Conservation (phyloP, 2,113 vertebrate species). For the Paratilapia polleni region DNA sequence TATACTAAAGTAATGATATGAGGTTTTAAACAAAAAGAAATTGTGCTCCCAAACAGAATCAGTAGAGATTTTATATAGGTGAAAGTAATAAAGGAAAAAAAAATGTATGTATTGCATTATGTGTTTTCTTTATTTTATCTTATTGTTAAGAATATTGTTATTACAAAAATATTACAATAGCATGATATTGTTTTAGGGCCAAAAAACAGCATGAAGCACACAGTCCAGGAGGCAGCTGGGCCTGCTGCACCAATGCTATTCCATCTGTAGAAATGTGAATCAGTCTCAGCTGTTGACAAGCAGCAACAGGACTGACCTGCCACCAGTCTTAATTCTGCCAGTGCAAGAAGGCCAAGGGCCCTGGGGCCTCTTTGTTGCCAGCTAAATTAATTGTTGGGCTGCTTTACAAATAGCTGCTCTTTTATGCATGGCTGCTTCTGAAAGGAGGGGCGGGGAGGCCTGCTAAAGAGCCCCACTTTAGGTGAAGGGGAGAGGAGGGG, state of each 20-base stretch:
- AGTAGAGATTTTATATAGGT: neutral
- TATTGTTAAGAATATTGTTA: neutral
- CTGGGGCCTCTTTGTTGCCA: constrained; percentile 78
- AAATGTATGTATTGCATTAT: neutral
- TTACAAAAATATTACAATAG: too few relatives aligned
- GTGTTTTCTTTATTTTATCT: neutral
- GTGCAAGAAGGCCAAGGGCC: constrained; percentile 56
- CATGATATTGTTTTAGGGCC: neutral
- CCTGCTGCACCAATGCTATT: constrained; percentile 18
- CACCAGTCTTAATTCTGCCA: constrained; percentile 67
- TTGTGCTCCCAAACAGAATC: neutral
- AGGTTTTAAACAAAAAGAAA: neutral
- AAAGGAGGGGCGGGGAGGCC: constrained; percentile 69
- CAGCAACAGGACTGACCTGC: constrained; percentile 73
- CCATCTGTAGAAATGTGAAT: constrained; percentile 65
- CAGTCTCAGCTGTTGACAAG: constrained; percentile 74
- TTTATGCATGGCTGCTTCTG: constrained; percentile 79
- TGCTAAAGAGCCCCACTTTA: constrained; percentile 78
- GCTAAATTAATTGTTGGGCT: constrained; percentile 81
- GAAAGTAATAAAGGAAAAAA: too few relatives aligned
- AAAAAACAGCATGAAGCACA: neutral
- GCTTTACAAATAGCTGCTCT: constrained; percentile 83
- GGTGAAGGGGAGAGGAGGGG: constrained; percentile 67
- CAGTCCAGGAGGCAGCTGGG: neutral
- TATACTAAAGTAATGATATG: neutral